phyloP scores from a whole-genome alignment of 2,113 vertebrate species.

The Bungarus multicinctus region DNA sequence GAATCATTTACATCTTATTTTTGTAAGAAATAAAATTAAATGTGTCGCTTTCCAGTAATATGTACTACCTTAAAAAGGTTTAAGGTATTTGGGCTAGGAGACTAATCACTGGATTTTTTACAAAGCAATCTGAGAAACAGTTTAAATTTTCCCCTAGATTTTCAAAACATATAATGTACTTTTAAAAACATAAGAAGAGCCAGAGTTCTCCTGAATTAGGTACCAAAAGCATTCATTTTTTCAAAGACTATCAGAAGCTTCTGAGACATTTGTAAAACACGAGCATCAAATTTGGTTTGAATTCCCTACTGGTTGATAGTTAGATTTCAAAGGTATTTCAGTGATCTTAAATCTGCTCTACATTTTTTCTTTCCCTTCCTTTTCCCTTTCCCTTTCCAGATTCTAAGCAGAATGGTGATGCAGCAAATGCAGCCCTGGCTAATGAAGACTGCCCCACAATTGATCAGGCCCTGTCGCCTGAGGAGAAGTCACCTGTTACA shows the following conservation, averaged over 20 bases:
- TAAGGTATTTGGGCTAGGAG: background rate
- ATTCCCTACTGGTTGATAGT: background rate
- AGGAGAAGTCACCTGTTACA: slow-evolving; percentile 86
- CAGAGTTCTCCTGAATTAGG: background rate
- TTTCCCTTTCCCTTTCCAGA: slow-evolving; percentile 54
- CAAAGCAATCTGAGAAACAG: background rate
- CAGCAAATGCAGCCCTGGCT: slow-evolving; percentile 85
- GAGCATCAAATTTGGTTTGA: background rate
- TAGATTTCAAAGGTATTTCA: background rate
- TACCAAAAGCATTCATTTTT: background rate
- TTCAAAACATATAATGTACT: background rate
- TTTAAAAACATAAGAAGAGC: background rate
- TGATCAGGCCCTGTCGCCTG: slow-evolving; percentile 88
- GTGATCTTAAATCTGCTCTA: background rate
- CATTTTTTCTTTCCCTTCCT: background rate
- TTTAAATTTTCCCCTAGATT: background rate
- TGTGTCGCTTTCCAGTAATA: background rate
- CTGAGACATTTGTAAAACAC: background rate
- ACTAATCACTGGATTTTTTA: background rate
- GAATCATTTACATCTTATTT: background rate
- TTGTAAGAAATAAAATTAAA: background rate
- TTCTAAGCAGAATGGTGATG: slow-evolving; percentile 87
- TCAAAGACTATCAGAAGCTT: no score
- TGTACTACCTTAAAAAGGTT: background rate
- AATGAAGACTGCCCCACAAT: slow-evolving; percentile 92